phyloP scores from a whole-genome alignment of 1,140 invertebrate species.

The Cotesia typhae region DNA sequence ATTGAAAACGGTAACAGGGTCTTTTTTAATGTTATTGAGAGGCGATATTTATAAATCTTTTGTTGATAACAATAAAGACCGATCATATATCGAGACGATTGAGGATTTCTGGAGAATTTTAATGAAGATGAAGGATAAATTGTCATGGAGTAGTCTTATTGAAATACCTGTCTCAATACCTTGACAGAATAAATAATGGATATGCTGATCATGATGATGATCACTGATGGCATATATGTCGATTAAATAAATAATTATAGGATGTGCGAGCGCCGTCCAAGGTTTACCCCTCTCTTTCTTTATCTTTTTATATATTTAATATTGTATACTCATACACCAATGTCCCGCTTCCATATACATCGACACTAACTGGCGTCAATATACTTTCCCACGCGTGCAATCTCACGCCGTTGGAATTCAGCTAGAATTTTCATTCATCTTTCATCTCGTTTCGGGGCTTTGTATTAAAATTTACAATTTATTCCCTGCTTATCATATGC shows the following conservation, averaged over 20 bases:
- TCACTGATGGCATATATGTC: slow-evolving; percentile 35
- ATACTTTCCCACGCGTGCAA: slow-evolving; percentile 46
- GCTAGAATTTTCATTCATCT: slow-evolving; percentile 21
- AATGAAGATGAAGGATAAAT: slow-evolving; percentile 18
- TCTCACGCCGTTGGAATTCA: slow-evolving; percentile 39
- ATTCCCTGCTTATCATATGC: too few relatives aligned
- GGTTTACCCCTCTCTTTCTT: slow-evolving; percentile 1
- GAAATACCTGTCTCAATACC: slow-evolving; percentile 30
- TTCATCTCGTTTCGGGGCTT: not conserved
- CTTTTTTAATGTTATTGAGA: too few relatives aligned
- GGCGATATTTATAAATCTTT: too few relatives aligned
- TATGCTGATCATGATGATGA: slow-evolving; percentile 24
- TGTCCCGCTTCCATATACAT: too few relatives aligned
- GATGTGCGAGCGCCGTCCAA: slow-evolving; percentile 28
- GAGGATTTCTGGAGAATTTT: slow-evolving; percentile 12
- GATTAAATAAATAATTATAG: slow-evolving; percentile 39
- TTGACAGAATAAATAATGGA: slow-evolving; percentile 43
- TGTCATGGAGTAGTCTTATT: slow-evolving; percentile 16
- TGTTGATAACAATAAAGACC: not conserved
- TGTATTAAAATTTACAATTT: not conserved
- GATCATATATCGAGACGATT: slow-evolving; percentile 5
- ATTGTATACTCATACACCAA: not conserved
- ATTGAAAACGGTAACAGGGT: too few relatives aligned
- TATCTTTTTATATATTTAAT: not conserved
- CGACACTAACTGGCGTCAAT: not conserved